Evolutionary conservation across 2,797 vertebrate species (phyloP), one percentile per base, ranked within the genome.

Genomic region (Chelon auratus): DNA sequence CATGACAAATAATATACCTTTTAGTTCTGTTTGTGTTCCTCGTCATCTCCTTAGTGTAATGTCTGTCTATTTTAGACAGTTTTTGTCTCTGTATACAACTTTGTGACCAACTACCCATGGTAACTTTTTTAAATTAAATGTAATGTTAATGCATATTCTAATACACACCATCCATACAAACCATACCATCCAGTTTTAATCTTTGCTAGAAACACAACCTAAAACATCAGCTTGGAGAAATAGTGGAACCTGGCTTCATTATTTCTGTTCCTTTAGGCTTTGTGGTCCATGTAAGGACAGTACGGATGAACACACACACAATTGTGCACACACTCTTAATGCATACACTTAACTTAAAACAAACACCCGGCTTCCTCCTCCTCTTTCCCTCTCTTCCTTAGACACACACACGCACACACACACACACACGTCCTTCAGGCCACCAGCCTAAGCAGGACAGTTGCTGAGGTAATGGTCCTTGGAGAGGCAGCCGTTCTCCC

Each of bases 391-490:
- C 9, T 61, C 60, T 61, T 78, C 48, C 66, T 67, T 64, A 74
- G 57, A 71, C 60, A 62, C 62, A 52, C 43, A 30, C 58, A 47
- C 43, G 72, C 36, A 58, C 53, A 30, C 58, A 47, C 43, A 75
- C 36, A 58, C 53, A 51, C 64, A 53, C 62, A 54, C 1, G 51
- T 26, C 18, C 67, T 68, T 22, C n/a, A 22, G 61, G 55, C 42
- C 14, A 78, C 42, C 14, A 77, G 73, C 53, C 72, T 65, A 55
- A 89, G 59, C 80, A 79, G 78, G 76, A 77, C 78, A 81, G 87
- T 81, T 86, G 76, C 82, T 87, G 86, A 91, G 78, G 89, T 90
- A 88, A 92, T 80, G 77, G 84, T 77, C 81, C 54, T 78, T 26
- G 24, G 82, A 85, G 86, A 87, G 51, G 53, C 83, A 76, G 81